These are phyloP conservation scores for Ammodytes marinus DNA, from an alignment of 2,113 vertebrate genomes.

Conservation along the genomic window DNA sequence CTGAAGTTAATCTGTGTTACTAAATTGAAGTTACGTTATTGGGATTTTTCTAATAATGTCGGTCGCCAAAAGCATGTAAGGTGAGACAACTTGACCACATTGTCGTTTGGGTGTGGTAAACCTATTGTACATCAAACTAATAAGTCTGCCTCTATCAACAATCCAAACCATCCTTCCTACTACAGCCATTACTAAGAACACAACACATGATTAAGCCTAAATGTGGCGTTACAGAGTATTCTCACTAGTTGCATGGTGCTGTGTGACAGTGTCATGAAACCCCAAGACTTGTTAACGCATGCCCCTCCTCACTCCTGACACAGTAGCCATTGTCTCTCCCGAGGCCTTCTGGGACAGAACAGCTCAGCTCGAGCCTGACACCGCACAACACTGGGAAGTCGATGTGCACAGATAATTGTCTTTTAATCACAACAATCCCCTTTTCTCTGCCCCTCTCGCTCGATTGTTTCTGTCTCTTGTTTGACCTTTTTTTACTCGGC, in stretches of 20 bases:
- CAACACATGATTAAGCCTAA: conserved; percentile 10
- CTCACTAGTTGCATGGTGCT: conserved; percentile 35
- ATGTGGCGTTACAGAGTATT: conserved; percentile 21
- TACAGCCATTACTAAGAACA: neutral
- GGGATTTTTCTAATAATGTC: neutral
- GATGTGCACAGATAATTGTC: conserved; percentile 84
- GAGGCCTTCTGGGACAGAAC: conserved; percentile 76
- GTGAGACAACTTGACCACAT: neutral
- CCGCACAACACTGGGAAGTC: conserved; percentile 85
- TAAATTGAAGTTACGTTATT: neutral
- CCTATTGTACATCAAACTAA: neutral
- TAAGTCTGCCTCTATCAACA: neutral
- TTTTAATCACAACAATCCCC: conserved; percentile 84
- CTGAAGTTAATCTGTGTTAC: neutral
- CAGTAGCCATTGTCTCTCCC: conserved; percentile 83
- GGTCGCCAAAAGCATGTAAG: neutral
- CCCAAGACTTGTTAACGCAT: conserved; percentile 55
- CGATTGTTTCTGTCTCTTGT: conserved; percentile 67
- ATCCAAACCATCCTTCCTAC: neutral
- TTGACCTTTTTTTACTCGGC: conserved; percentile 51
- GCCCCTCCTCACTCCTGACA: conserved; percentile 68
- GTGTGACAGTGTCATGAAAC: conserved; percentile 60
- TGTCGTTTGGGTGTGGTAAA: neutral
- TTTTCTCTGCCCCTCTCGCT: conserved; percentile 66
- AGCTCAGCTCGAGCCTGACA: conserved; percentile 86